phyloP scores from a whole-genome alignment of 2,113 vertebrate genomes.

The Lepus americanus region DNA sequence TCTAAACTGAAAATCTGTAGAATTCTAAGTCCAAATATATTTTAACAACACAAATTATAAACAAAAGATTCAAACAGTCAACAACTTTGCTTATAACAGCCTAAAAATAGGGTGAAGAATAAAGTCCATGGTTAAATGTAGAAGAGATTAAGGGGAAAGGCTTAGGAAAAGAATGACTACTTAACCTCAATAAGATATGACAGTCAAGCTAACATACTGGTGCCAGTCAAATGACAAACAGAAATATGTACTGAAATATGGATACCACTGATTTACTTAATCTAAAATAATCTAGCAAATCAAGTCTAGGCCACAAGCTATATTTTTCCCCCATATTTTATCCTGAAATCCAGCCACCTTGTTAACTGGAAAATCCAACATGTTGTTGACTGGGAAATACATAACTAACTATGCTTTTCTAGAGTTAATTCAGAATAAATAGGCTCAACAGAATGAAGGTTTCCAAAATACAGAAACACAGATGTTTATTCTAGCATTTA shows the following conservation, averaged over 20 bases:
- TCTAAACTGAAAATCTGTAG: not conserved
- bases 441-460: slow-evolving; percentile 60
- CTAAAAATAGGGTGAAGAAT: slow-evolving; percentile 11
- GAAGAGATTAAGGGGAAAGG: slow-evolving; percentile 16
- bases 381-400: slow-evolving; percentile 36
- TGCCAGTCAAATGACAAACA: slow-evolving; percentile 52
- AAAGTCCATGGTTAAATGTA: slow-evolving; percentile 36
- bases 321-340: not conserved
- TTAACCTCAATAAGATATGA: slow-evolving; percentile 32
- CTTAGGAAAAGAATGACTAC: slow-evolving; percentile 27
- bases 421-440: slow-evolving; percentile 64
- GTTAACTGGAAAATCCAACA: not conserved
- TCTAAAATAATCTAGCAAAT: slow-evolving; percentile 48
- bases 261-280: not conserved
- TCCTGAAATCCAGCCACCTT: slow-evolving; percentile 8
- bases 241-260: slow-evolving; percentile 60
- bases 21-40: slow-evolving; percentile 56
- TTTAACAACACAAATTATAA: slow-evolving; percentile 58
- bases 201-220: slow-evolving; percentile 53
- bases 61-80: slow-evolving; percentile 41
- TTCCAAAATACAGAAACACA: slow-evolving; percentile 70
- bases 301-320: slow-evolving; percentile 9
- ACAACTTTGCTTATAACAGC: slow-evolving; percentile 18
- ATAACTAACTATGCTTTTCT: slow-evolving; percentile 56
- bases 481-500: slow-evolving; percentile 76